phyloP scores from a whole-genome alignment of 53 echinoderm and acorn worm genomes.

The Holothuria scabra region DNA sequence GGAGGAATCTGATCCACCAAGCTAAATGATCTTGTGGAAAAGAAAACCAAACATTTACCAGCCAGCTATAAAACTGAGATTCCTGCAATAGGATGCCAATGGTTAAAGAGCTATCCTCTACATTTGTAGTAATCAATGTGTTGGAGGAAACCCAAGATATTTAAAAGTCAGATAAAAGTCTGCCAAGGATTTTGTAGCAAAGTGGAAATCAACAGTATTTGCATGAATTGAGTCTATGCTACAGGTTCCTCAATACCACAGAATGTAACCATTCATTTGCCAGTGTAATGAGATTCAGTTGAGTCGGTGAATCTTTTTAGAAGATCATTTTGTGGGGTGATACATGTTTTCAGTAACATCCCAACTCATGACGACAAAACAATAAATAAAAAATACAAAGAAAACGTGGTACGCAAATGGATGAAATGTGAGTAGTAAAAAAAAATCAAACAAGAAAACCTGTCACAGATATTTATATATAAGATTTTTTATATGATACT shows the following conservation, averaged over 20 bases:
- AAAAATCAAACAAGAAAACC: not conserved
- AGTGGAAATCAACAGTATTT: not conserved
- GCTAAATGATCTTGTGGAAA: not conserved
- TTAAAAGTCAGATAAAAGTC: too few relatives aligned
- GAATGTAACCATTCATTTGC: not conserved
- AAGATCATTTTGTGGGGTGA: too few relatives aligned
- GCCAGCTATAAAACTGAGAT: too few relatives aligned
- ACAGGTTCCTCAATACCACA: slow-evolving; percentile 1
- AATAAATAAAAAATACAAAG: not conserved
- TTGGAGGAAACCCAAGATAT: too few relatives aligned
- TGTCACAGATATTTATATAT: slow-evolving; percentile 44
- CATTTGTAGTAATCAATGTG: too few relatives aligned
- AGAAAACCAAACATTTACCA: not conserved
- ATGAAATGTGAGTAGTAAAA: not conserved
- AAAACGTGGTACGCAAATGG: not conserved
- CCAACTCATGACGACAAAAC: not conserved
- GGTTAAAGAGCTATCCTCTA: not conserved
- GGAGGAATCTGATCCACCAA: slow-evolving; percentile 63
- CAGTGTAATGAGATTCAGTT: not conserved
- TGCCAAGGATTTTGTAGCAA: not conserved
- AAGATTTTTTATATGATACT: slow-evolving; percentile 46
- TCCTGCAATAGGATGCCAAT: too few relatives aligned
- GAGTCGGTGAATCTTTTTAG: too few relatives aligned
- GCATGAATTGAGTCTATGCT: slow-evolving; percentile 33
- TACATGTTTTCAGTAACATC: too few relatives aligned